Conservation (phyloP, 2,797 vertebrate genomes). For the Enteromius argenteus region DNA sequence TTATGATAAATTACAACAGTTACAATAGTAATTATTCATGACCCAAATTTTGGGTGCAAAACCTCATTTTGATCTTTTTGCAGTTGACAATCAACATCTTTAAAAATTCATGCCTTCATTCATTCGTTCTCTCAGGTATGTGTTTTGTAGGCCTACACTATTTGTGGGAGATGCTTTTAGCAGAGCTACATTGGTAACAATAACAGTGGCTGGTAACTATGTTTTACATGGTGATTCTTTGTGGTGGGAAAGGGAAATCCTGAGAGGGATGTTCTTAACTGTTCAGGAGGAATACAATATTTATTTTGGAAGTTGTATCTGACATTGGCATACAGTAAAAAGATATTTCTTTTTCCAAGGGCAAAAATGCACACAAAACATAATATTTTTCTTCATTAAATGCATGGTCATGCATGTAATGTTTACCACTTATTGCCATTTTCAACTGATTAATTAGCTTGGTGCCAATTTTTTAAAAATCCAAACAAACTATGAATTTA, state of each 20-base stretch:
- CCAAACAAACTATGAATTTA: neutral
- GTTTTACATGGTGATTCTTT: neutral
- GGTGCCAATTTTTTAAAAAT: neutral
- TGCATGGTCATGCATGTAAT: neutral
- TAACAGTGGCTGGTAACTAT: neutral
- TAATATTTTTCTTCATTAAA: neutral
- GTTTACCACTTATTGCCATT: neutral
- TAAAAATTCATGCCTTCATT: neutral
- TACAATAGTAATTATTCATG: neutral
- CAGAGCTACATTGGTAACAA: neutral
- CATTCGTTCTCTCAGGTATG: neutral
- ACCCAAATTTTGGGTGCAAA: neutral
- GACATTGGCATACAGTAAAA: neutral
- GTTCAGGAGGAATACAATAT: neutral
- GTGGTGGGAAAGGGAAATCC: slow-evolving; percentile 12
- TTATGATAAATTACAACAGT: neutral
- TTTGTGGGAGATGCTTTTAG: neutral
- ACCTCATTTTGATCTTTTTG: neutral
- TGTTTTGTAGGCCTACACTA: neutral
- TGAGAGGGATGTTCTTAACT: neutral
- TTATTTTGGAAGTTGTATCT: neutral
- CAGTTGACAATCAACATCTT: neutral
- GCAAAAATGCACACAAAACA: neutral
- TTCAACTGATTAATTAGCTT: neutral
- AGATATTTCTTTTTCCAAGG: neutral